Evolutionary conservation across 2,113 vertebrate genomes (phyloP), one percentile per base, ranked within the genome.

Genomic region (Sinocyclocheilus rhinocerous): DNA sequence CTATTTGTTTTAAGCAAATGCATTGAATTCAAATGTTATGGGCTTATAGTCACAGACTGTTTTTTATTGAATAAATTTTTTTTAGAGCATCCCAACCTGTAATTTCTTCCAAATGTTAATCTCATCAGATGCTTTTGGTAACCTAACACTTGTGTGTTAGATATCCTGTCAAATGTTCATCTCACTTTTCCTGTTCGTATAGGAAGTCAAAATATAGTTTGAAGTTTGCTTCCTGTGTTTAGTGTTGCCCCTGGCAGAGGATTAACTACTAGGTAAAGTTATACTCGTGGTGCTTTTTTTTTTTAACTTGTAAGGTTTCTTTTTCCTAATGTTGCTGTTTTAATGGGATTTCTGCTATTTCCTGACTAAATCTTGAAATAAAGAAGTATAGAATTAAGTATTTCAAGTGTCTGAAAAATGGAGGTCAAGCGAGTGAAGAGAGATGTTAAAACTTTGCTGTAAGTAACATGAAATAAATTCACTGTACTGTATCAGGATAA

Each of bases 371-470:
- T 86, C 76, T 77, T 45, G 65, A 84, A 69, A 76, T 79, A 84
- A 87, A 87, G 15, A 67, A 11, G 2, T 16, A 59, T 24, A 26
- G 12, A 11, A 24, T 20, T 48, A 24, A 29, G 55, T 67, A 22
- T 69, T 76, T 72, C 20, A 52, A 59, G 57, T 81, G 22, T 72
- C 61, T 63, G 48, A 76, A 78, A 82, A 84, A 97, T 97, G 96
- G 96, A 96, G 91, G 93, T 93, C 79, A 96, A 93, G 91, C 89
- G 15, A 59, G 88, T 97, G 50, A 97, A 94, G 89, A 95, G 93
- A 93, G 93, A 96, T 52, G 90, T 97, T 2, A 81, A 95, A 90
- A 95, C 94, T 33, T 93, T 97, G 1, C 90, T 98, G 95, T 97
- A 92, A 96, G 97, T 96, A 20, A 8, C 39, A 13, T 26, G 20